These are phyloP conservation scores for Euwallacea similis DNA, from an alignment of 1,140 invertebrate species.

Conservation along the genomic window DNA sequence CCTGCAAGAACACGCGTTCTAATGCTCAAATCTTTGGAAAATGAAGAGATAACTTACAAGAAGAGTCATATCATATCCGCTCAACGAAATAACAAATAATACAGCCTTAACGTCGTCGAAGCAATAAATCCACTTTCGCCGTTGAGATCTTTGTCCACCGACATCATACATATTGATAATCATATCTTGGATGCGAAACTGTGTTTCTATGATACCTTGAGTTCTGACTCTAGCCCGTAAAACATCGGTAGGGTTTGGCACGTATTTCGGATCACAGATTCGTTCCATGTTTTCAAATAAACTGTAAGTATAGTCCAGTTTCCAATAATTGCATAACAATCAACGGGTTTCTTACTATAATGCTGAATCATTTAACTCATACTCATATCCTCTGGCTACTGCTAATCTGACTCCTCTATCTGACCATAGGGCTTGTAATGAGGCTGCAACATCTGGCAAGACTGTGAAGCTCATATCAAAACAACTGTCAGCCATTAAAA, in stretches of 20 bases:
- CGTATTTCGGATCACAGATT: slow-evolving; percentile 66
- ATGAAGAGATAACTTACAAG: slow-evolving; percentile 52
- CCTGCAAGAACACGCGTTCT: slow-evolving; percentile 52
- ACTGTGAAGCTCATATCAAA: slow-evolving; percentile 59
- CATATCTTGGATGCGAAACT: slow-evolving; percentile 71
- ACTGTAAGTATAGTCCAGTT: slow-evolving; percentile 52
- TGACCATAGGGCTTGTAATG: slow-evolving; percentile 60
- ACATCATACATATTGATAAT: slow-evolving; percentile 67
- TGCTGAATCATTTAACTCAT: slow-evolving; percentile 77
- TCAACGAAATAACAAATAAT: slow-evolving; percentile 67
- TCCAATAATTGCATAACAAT: slow-evolving; percentile 7
- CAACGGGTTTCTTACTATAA: slow-evolving; percentile 61
- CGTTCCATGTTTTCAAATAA: slow-evolving; percentile 72
- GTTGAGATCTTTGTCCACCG: slow-evolving; percentile 71
- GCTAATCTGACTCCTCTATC: slow-evolving; percentile 64
- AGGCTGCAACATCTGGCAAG: slow-evolving; percentile 55
- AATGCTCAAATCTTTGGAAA: not conserved
- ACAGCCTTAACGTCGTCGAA: slow-evolving; percentile 70
- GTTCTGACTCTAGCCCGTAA: slow-evolving; percentile 72
- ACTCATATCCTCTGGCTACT: slow-evolving; percentile 69
- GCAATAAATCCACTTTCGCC: slow-evolving; percentile 77
- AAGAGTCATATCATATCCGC: slow-evolving; percentile 69
- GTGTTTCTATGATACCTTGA: slow-evolving; percentile 76
- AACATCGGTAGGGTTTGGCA: slow-evolving; percentile 73
- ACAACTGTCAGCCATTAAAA: slow-evolving; percentile 55